Base-by-base conservation (phyloP, 2,888 invertebrate genomes). In the Pharmacophagus antenor region DNA sequence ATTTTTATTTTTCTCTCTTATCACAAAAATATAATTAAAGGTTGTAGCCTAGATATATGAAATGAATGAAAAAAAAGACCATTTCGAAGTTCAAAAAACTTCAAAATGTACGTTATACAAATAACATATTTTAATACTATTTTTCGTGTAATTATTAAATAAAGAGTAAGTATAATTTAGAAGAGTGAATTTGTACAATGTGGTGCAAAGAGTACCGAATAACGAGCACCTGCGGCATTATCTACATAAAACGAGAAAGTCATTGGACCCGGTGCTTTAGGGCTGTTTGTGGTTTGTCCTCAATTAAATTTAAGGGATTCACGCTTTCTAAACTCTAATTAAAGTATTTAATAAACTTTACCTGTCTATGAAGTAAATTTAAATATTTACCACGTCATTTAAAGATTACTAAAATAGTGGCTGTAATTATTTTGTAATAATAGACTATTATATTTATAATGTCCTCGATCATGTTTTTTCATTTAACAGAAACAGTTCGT, bases 201-300 rank as follows among this genome's bases (percentile, higher is more conserved):
- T 65, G 73, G 74, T 51, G 58, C 72, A 74, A 55, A 59, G 79
- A 62, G 65, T 71, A 78, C 74, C 76, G 78, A 84, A 88, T 89
- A 88, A 89, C 85, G 80, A 71, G 75, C 88, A 90, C 89, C 89
- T 88, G 89, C 77, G 82, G 63, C 80, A 80, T 84, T 79, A 88
- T 89, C 84, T 88, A 82, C 88, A 88, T 88, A 89, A 89, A 88
- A 86, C 85, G 85, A 83, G 81, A 84, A 82, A 84, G 88, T 82
- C 84, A 79, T 77, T 82, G 51, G 27, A 25, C 54, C 46, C 23
- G 20, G 37, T 27, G 37, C 50, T 58, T 62, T 49, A 23, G 18
- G 31, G 6, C 44, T 42, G 54, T 54, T 54, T 56, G 56, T 10
- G 48, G 58, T 55, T 52, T 52, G 42, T 52, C 23, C 57, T 42